Evolutionary conservation across 2,888 invertebrate genomes (phyloP), one percentile per base, ranked within the genome.

Genomic region (Orthosia gothica): DNA sequence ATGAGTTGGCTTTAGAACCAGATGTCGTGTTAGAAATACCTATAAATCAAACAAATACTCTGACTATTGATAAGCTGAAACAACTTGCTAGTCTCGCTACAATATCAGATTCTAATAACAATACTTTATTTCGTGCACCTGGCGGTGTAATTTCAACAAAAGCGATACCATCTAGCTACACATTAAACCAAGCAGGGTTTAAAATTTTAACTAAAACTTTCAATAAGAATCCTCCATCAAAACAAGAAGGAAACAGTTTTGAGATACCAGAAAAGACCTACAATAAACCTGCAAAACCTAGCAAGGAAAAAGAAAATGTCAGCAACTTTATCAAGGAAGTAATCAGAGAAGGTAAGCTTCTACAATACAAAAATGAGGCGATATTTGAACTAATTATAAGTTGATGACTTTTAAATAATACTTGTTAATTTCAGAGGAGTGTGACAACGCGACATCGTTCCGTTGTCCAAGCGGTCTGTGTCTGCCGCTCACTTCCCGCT

Each of bases 391-490:
- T n/a, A 16, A 20, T n/a, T 7, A n/a, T 52, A 61, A 9, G 15
- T 61, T 20, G 15, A 23, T 47, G 47, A 23, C 23, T 62, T 62
- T 16, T 62, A 18, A 49, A 49, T 5, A 23, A 40, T 55, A 69
- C 20, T 15, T 62, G 12, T 66, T 57, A 50, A 47, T 90, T 93
- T 81, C 88, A 94, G 95, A 96, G 20, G 93, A 92, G 84, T 95
- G 93, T 89, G 95, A 97, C 84, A 95, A 94, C 68, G 93, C 95
- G 20, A 97, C 97, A 59, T 97, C 97, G 23, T 96, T 97, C 73
- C 97, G 95, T 49, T 98, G 98, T 91, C 92, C 94, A 16, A 97
- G 97, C 85, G 98, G 97, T 0, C 97, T 97, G 84, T 98, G 98
- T 89, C 92, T 98, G 40, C 97, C 98, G 0, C 90, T 97, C 70